Evolutionary conservation across 35 echinoderm and acorn worm species (phyloP).

Genomic region (Heliocidaris erythrogramma): DNA sequence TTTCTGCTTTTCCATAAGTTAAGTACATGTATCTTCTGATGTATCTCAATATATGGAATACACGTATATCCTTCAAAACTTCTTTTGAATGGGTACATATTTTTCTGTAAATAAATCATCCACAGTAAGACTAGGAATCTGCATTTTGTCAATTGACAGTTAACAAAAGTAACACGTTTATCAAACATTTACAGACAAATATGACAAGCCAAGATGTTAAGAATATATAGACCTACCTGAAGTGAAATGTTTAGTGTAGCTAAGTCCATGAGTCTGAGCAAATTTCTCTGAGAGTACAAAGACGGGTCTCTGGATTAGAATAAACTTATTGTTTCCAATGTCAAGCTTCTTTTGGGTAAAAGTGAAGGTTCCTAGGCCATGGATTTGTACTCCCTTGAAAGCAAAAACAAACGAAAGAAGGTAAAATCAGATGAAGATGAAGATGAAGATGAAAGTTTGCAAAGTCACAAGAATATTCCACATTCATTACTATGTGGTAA

Average conservation of each 20-base stretch:
- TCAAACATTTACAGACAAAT: not conserved
- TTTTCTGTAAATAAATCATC: too few relatives aligned
- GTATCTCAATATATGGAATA: too few relatives aligned
- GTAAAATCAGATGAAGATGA: not conserved
- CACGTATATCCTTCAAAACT: too few relatives aligned
- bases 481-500: too few relatives aligned
- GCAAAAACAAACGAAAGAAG: slow-evolving; percentile 14
- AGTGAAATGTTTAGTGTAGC: slow-evolving; percentile 89
- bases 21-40: too few relatives aligned
- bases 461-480: too few relatives aligned
- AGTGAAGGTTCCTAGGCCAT: slow-evolving; percentile 90
- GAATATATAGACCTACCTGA: slow-evolving; percentile 64
- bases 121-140: too few relatives aligned
- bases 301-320: slow-evolving; percentile 92
- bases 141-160: too few relatives aligned
- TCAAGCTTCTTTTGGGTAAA: slow-evolving; percentile 98
- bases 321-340: slow-evolving; percentile 98
- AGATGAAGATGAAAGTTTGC: too few relatives aligned
- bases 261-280: slow-evolving; percentile 87
- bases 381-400: slow-evolving; percentile 87
- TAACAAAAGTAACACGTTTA: too few relatives aligned
- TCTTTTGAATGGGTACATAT: too few relatives aligned
- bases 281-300: slow-evolving; percentile 97
- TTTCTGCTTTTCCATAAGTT: too few relatives aligned
- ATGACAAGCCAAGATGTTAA: not conserved